Base-by-base conservation (phyloP, 30 jellyfish, hydroid and myxozoan genomes). In the Mastigias papua region DNA sequence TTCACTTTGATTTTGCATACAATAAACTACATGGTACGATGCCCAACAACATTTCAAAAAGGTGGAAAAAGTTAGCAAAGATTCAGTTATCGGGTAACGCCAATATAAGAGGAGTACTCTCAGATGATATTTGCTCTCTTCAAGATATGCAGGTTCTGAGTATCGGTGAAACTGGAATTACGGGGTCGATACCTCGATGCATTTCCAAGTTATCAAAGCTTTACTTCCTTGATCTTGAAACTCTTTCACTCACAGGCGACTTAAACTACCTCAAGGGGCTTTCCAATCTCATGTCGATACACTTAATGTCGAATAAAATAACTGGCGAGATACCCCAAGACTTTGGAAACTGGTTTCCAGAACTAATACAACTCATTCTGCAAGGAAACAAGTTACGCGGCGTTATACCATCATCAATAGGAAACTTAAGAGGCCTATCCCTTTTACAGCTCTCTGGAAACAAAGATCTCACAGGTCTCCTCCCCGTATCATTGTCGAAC, bases 311-410 rank as follows among this genome's bases (percentile, higher is more conserved):
- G 26, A 88, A 88, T 37, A 11, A 67, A 15, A 25, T 88, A 35
- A 70, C 78, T 48, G 88, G 96, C 2, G 26, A 54, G 34, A 77
- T 88, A 27, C 96, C 96, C 9, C 33, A 21, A 2, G 96, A 88
- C 37, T 66, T 88, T 29, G 96, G 96, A 13, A 33, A 70, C 31
- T 88, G 96, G 96, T 79, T 88, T 70, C 91, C 96, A 42, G 23
- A 78, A 1, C 91, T 88, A 32, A 46, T 15, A 8, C 78, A 68
- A 26, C 76, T 88, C 15, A 31, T 46, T 28, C 73, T 88, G 73
- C 88, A 79, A 78, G 91, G 86, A 34, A 88, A 88, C 54, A 28
- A 29, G 2, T 13, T 88, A 22, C 19, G 11, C 11, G 89, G 89
- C 30, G 21, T 4, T 1, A 42, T 88, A 21, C 96, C 96, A 23